Conservation (phyloP, 1,140 invertebrate species). For the Vanessa atalanta region DNA sequence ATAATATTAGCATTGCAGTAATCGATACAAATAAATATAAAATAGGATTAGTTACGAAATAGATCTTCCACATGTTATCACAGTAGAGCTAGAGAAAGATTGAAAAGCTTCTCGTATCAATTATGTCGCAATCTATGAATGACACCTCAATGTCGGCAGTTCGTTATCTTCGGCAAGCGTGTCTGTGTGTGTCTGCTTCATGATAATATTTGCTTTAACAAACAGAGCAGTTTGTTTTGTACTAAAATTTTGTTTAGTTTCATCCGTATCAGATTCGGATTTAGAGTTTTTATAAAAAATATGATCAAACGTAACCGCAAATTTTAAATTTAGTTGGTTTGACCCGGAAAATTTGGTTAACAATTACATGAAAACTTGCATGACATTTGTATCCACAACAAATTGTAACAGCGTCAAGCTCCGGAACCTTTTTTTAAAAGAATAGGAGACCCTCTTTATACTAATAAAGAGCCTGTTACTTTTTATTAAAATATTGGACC, state of each 20-base stretch:
- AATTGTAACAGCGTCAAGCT: too few species aligned
- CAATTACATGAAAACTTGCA: too few species aligned
- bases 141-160: conserved; percentile 43
- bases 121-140: conserved; percentile 42
- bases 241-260: not conserved
- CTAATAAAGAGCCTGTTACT: too few species aligned
- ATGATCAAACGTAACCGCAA: too few species aligned
- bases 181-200: not conserved
- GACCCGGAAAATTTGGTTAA: too few species aligned
- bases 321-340: too few species aligned
- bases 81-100: conserved; percentile 6
- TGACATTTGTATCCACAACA: too few species aligned
- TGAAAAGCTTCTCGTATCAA: conserved; percentile 15
- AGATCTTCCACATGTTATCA: conserved; percentile 13
- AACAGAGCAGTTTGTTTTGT: conserved; percentile 4
- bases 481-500: too few species aligned
- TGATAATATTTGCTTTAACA: conserved; percentile 1
- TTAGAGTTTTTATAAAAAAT: too few species aligned
- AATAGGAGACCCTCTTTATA: too few species aligned
- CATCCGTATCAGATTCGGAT: not conserved
- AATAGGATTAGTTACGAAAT: conserved; percentile 2
- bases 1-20: too few species aligned
- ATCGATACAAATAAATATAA: not conserved
- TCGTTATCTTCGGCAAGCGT: conserved; percentile 20
- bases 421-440: too few species aligned